A percentile compares a stretch with the other conserved stretches of the same genome.
Evolutionary conservation across 2,797 vertebrate species (phyloP).

Genomic region (Alectoris magna): DNA sequence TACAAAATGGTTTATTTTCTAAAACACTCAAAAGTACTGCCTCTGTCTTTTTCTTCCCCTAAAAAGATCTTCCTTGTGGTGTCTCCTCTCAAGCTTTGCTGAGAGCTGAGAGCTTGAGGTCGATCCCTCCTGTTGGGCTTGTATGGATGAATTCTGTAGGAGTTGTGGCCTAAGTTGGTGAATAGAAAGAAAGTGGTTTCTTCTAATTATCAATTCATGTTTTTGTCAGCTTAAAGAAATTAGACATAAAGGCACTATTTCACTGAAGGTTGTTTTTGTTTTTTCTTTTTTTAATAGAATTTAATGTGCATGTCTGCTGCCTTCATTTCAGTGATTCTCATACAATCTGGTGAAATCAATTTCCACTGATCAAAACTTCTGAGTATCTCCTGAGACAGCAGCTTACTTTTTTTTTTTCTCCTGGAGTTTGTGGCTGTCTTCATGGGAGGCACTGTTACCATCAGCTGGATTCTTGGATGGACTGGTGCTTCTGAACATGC

Average conservation of each 20-base stretch:
- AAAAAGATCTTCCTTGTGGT: not conserved
- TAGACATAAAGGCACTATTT: not conserved
- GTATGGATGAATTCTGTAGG: not conserved
- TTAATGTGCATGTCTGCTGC: not conserved
- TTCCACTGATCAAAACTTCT: not conserved
- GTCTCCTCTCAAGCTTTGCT: not conserved
- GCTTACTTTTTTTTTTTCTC: not conserved
- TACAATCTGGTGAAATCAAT: not conserved
- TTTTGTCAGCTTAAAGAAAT: not conserved
- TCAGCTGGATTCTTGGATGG: too few relatives aligned
- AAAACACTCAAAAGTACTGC: not conserved
- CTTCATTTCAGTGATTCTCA: not conserved
- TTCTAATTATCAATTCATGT: not conserved
- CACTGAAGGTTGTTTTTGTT: not conserved
- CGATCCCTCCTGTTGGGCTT: not conserved
- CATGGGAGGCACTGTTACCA: too few relatives aligned
- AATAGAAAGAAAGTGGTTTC: not conserved
- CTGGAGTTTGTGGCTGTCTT: not conserved
- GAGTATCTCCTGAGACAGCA: not conserved
- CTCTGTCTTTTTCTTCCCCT: not conserved
- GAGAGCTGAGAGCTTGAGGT: fast-evolving
- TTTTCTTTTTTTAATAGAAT: not conserved
- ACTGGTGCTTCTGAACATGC: not conserved
- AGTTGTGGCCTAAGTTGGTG: not conserved
- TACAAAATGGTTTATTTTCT: not conserved